Evolutionary conservation across 2,113 vertebrate genomes (phyloP), one percentile per base, ranked within the genome.

Genomic region (Holacanthus passer): DNA sequence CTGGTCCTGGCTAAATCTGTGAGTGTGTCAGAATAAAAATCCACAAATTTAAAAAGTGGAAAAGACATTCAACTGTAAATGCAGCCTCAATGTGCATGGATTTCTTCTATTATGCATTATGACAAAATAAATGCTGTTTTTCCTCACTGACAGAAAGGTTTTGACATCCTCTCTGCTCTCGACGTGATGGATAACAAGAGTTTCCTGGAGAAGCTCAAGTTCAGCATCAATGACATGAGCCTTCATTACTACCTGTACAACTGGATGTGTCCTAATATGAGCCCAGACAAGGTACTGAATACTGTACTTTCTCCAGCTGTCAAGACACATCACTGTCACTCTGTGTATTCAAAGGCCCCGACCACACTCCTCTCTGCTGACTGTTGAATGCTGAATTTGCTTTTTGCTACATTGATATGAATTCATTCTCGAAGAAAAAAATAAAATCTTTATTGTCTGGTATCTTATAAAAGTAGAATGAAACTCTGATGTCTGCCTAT

Each of bases 241-340:
- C 92, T 97, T 89, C 96, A 99, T 95, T 99, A 97, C 96, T 99
- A 99, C 84, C 94, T 99, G 82, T 99, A 98, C 96, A 99, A 99
- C 95, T 99, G 98, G 98, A 97, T 95, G 88, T 99, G 98, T 92
- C 97, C 98, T 73, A 95, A 88, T 85, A 96, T 99, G 92, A 95
- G 94, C 19, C 90, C 97, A 2, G 96, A 99, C 85, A 97, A 99
- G 97, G 98, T 99, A 92, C 14, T 37, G 24, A 31, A 16, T 7
- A 12, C 32, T 62, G 58, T 45, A 27, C 22, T 31, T 9, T 45
- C 45, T 39, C 39, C 48, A 43, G 31, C 53, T 67, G 47, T 47
- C 47, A 75, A 13, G 17, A 74, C n/a, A 37, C 1, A 1, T 62
- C 17, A 11, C 24, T 45, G 29, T 55, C 53, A 53, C 14, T 55